Evolutionary conservation across 2,888 invertebrate genomes (phyloP).

Genomic region (Agapostemon virescens): DNA sequence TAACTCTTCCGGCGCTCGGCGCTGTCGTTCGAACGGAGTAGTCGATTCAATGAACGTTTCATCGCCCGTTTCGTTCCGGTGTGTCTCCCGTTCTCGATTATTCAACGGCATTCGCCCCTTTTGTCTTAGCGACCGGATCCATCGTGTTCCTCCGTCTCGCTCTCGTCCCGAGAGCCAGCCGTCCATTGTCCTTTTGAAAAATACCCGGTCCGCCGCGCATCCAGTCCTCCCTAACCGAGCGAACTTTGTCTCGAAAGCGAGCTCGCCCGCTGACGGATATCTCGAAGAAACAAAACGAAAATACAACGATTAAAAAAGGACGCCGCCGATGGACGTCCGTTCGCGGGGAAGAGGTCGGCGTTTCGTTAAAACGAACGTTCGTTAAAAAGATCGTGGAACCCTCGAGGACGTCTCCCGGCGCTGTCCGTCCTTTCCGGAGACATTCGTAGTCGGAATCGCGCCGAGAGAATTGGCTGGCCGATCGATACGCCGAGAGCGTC

Average conservation of each 20-base stretch:
- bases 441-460: background rate
- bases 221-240: background rate
- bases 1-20: slow-evolving; percentile 21
- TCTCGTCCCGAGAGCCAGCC: background rate
- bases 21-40: slow-evolving; percentile 47
- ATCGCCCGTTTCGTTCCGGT: slow-evolving; percentile 39
- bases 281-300: background rate
- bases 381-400: background rate
- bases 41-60: slow-evolving; percentile 52
- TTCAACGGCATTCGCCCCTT: slow-evolving; percentile 31
- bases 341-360: background rate
- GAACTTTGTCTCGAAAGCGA: background rate
- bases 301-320: background rate
- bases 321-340: background rate
- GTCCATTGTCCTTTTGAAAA: slow-evolving; percentile 10
- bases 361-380: slow-evolving; percentile 1
- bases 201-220: background rate
- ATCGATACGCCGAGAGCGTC: background rate
- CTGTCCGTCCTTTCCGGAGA: background rate
- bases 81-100: slow-evolving; percentile 34
- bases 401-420: background rate
- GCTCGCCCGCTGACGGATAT: background rate
- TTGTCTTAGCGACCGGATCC: slow-evolving; percentile 35
- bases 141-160: slow-evolving; percentile 2
- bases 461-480: background rate